Base-by-base conservation (phyloP, 2,797 vertebrate species). In the Acrocephalus scirpaceus region DNA sequence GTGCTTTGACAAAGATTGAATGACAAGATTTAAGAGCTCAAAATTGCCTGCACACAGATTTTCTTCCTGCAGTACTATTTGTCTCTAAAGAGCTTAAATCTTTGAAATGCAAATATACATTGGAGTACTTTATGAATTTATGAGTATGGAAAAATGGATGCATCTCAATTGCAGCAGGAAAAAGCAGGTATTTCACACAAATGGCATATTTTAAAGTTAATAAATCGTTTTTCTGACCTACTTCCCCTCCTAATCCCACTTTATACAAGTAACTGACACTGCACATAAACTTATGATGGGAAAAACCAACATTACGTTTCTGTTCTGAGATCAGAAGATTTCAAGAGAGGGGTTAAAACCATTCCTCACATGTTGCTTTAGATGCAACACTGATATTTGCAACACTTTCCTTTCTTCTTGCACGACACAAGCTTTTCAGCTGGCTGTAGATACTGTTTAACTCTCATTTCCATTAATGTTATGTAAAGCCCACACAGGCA, bases 101-200 rank as follows among this genome's bases (percentile, higher is more conserved):
- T 76, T 92, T 92, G 81, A 92, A 89, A 83, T 79, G 77, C 73
- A 95, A 90, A 90, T 76, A 26, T 34, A 91, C 42, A 13, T 61
- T 76, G 61, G 45, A 82, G 62, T 53, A 83, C 50, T 92, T 85
- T 50, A 54, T 58, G 77, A 71, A 80, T 84, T 84, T 81, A n/a
- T 82, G 38, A 91, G 47, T 32, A 65, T 11, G 78, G 64, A 75
- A 66, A 94, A 93, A 67, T 6, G 19, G 86, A 74, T 44, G 54
- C 34, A 66, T 67, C 66, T 96, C 25, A 2, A n/a, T 70, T 45
- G 84, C 67, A 90, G 51, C n/a, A 70, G 92, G 90, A 93, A 96
- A 90, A 97, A 62, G n/a, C 66, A 94, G 48, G 44, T 86, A 78
- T 90, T 88, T 94, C 85, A 92, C n/a, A 88, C 56, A 95, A 97